These are phyloP conservation scores for Linurgus olivaceus DNA, from an alignment of 2,797 vertebrate species.

Conservation along the genomic window DNA sequence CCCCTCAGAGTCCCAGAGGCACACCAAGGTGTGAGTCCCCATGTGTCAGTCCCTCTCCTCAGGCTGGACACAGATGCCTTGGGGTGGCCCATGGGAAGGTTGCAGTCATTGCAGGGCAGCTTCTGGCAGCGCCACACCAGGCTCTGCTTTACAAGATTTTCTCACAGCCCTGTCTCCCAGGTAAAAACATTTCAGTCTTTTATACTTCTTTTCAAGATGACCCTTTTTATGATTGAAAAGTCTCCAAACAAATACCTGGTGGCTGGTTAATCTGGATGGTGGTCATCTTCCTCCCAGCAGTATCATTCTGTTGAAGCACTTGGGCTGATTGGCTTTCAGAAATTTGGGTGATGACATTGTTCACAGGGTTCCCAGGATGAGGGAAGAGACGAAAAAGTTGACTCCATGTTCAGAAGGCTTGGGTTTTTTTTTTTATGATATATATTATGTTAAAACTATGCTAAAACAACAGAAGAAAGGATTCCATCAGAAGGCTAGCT, in stretches of 20 bases:
- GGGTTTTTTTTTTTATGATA: too few species aligned
- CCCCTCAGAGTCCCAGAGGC: not conserved
- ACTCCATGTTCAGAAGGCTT: too few species aligned
- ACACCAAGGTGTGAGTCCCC: not conserved
- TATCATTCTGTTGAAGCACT: not conserved
- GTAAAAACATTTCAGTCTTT: not conserved
- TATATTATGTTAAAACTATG: too few species aligned
- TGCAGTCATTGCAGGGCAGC: rapidly evolving
- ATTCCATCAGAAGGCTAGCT: too few species aligned
- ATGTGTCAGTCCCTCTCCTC: not conserved
- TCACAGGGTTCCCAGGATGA: too few species aligned
- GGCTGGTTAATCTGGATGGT: not conserved
- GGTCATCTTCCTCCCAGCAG: not conserved
- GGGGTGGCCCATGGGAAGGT: rapidly evolving
- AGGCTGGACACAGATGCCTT: not conserved
- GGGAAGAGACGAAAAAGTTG: too few species aligned
- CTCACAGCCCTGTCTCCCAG: not conserved
- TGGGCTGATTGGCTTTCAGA: not conserved
- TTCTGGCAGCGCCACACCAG: not conserved
- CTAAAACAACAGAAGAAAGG: too few species aligned
- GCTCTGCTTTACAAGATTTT: not conserved
- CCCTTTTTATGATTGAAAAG: not conserved
- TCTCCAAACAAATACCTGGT: not conserved
- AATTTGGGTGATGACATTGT: not conserved
- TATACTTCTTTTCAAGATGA: not conserved